These are phyloP conservation scores for Cyclina sinensis DNA, from an alignment of 1,140 invertebrate species.

Conservation along the genomic window DNA sequence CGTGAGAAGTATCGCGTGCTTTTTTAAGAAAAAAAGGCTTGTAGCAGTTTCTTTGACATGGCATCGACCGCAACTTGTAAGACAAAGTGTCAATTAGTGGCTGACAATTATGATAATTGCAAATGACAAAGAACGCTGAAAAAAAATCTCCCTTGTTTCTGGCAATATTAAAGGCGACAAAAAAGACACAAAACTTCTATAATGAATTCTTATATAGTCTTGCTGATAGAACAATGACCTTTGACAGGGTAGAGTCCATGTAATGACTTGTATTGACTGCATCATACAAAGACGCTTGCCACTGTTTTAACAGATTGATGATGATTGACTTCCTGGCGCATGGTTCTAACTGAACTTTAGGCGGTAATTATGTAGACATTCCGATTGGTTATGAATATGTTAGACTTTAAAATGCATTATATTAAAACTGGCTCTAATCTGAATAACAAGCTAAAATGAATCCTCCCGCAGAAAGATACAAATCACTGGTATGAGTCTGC, in stretches of 20 bases:
- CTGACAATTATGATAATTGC: constrained; percentile 49
- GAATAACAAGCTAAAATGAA: no score
- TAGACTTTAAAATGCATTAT: no score
- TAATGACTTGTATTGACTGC: background rate
- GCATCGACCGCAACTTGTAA: background rate
- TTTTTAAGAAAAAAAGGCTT: no score
- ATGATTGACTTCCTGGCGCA: background rate
- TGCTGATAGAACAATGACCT: constrained; percentile 45
- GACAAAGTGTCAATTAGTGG: constrained; percentile 10
- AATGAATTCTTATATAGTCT: constrained; percentile 39
- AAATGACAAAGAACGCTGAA: constrained; percentile 39
- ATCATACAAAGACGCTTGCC: constrained; percentile 36
- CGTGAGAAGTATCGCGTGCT: no score
- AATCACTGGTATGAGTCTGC: no score
- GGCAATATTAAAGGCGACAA: background rate
- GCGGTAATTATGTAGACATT: constrained; percentile 24
- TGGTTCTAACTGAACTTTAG: background rate
- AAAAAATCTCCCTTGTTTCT: background rate
- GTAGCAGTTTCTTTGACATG: background rate
- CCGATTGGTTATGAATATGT: no score
- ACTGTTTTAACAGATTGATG: constrained; percentile 12
- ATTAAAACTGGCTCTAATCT: no score
- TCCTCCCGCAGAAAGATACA: no score
- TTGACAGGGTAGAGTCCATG: background rate
- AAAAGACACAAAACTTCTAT: constrained; percentile 28